phyloP scores from a whole-genome alignment of 2,888 invertebrate species.

The Achlya flavicornis region DNA sequence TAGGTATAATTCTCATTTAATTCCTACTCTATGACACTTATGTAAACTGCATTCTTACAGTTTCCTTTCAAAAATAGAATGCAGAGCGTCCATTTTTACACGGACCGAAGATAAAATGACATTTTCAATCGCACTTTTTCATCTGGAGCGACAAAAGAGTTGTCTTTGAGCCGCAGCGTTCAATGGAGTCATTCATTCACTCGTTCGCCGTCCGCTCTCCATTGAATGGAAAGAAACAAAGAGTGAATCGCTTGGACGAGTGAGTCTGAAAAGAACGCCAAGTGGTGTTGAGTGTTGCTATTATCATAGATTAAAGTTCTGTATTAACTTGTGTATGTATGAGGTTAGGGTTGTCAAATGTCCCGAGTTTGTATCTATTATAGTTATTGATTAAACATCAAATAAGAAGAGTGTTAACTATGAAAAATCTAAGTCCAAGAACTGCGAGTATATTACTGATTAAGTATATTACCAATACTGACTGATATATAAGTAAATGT shows the following conservation, averaged over 20 bases:
- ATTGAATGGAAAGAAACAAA: conserved; percentile 58
- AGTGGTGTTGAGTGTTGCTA: conserved; percentile 34
- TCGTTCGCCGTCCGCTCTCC: conserved; percentile 45
- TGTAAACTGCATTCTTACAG: conserved; percentile 32
- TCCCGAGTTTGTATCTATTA: no score
- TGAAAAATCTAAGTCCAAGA: no score
- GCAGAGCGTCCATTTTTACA: conserved; percentile 22
- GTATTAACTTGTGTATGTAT: not conserved
- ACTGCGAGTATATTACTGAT: no score
- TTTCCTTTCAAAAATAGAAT: conserved; percentile 25
- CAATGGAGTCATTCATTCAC: conserved; percentile 45
- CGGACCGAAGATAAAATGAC: conserved; percentile 34
- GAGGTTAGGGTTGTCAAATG: no score
- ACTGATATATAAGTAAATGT: no score
- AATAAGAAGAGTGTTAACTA: no score
- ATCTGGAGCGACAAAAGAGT: conserved; percentile 55
- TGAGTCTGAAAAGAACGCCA: conserved; percentile 41
- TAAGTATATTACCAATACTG: no score
- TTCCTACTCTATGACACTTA: conserved; percentile 25
- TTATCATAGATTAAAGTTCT: conserved; percentile 20
- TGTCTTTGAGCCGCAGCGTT: conserved; percentile 54
- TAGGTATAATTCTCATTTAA: conserved; percentile 16
- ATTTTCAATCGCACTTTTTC: conserved; percentile 53
- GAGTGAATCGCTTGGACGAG: conserved; percentile 46
- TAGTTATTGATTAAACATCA: no score